phyloP scores from a whole-genome alignment of 2,113 vertebrate genomes.

The Brienomyrus brachyistius region DNA sequence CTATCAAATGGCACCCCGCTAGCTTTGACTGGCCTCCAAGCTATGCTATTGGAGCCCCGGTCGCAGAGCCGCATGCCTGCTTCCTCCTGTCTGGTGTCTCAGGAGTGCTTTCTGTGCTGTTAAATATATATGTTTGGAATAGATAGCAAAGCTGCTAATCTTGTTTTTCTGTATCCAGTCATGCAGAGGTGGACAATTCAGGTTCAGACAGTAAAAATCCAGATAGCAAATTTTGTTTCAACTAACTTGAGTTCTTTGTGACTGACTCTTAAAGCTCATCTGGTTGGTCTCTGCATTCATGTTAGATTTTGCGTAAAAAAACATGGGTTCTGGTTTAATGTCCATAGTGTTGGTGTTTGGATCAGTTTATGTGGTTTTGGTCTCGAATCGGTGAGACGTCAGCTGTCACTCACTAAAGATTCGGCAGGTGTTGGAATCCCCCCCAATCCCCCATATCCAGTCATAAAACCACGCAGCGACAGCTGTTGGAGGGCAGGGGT shows the following conservation, averaged over 20 bases:
- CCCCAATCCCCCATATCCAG: neutral
- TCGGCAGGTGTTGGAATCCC: neutral
- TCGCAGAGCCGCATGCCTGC: neutral
- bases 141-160: neutral
- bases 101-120: neutral
- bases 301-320: neutral
- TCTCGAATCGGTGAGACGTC: neutral
- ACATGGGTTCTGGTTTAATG: neutral
- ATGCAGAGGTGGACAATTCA: neutral
- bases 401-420: neutral
- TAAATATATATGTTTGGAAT: neutral
- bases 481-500: neutral
- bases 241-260: neutral
- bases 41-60: neutral
- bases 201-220: neutral
- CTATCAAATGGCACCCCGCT: neutral
- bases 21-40: neutral
- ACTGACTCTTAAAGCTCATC: neutral
- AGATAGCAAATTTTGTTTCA: neutral
- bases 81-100: neutral
- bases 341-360: neutral
- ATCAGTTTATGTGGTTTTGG: neutral
- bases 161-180: neutral
- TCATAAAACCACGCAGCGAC: neutral
- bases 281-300: neutral